These are phyloP conservation scores for Calameuta pallipes DNA, from an alignment of 2,888 invertebrate species.

Conservation along the genomic window DNA sequence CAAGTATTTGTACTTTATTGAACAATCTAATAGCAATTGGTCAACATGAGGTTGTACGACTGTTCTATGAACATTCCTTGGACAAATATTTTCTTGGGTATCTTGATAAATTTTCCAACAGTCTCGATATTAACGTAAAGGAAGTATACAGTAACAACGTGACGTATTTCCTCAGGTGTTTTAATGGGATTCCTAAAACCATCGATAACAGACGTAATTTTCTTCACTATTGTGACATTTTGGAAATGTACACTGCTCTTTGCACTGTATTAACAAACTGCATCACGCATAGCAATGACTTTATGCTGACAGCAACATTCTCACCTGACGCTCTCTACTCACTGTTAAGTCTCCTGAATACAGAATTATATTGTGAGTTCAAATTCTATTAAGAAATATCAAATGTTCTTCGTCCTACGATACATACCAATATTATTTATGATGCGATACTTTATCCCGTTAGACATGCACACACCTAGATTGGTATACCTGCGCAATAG, in stretches of 20 bases:
- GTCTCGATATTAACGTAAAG: background rate
- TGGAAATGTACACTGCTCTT: conserved; percentile 68
- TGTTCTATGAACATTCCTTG: conserved; percentile 66
- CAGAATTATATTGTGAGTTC: conserved; percentile 66
- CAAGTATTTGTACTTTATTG: conserved; percentile 64
- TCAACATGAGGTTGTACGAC: conserved; percentile 60
- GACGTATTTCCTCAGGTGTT: conserved; percentile 52
- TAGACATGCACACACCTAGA: conserved; percentile 61
- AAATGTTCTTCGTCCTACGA: background rate
- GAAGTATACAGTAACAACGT: background rate
- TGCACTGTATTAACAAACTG: conserved; percentile 66
- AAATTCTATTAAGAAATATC: background rate
- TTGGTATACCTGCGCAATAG: conserved; percentile 67
- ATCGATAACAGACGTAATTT: conserved; percentile 60
- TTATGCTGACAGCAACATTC: conserved; percentile 64
- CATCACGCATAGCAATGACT: conserved; percentile 59
- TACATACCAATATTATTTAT: background rate
- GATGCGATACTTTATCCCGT: background rate
- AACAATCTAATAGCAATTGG: conserved; percentile 66
- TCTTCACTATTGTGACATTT: conserved; percentile 65
- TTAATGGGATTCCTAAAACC: conserved; percentile 60
- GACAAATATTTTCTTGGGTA: conserved; percentile 68
- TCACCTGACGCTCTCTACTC: conserved; percentile 67
- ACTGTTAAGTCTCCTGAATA: conserved; percentile 65
- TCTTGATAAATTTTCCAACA: background rate